Percentiles rank a stretch among this genome's conserved stretches.
phyloP scores from a whole-genome alignment of 2,888 invertebrate species.

The Tridacna gigas region DNA sequence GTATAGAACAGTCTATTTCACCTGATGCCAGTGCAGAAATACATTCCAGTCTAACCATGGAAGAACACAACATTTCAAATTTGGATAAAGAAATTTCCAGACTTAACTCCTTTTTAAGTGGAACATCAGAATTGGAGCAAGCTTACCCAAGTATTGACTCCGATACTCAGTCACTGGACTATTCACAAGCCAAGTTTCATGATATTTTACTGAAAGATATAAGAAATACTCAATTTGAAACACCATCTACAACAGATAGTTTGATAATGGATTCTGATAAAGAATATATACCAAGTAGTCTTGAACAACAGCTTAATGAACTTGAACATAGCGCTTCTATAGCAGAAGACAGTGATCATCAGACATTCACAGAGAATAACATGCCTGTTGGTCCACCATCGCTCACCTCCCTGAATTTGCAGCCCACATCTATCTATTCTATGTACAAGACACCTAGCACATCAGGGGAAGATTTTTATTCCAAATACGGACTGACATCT shows the following conservation, averaged over 20 bases:
- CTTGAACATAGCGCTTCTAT: constrained; percentile 18
- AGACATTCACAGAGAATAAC: neutral
- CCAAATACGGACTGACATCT: constrained; percentile 58
- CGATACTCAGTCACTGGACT: neutral
- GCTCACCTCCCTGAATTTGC: neutral
- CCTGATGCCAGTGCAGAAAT: neutral
- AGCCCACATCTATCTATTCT: constrained; percentile 14
- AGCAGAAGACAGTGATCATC: neutral
- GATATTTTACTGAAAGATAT: constrained; percentile 12
- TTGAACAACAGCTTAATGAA: constrained; percentile 38
- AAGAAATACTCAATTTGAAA: neutral
- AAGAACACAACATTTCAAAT: constrained; percentile 23
- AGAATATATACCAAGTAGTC: constrained; percentile 38
- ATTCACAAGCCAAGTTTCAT: constrained; percentile 9
- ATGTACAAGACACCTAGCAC: constrained; percentile 49
- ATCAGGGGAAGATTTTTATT: constrained; percentile 70
- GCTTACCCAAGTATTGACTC: neutral
- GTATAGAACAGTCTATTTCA: neutral
- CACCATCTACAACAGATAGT: neutral
- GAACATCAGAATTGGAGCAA: constrained; percentile 26
- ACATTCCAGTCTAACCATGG: neutral
- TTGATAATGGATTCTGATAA: constrained; percentile 4
- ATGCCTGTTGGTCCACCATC: constrained; percentile 2
- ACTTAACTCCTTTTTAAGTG: constrained; percentile 47
- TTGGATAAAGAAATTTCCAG: constrained; percentile 51